Percentiles rank a stretch among this genome's conserved stretches.
These are phyloP conservation scores for Latrodectus hesperus DNA, from an alignment of 2,888 invertebrate genomes.

Conservation along the genomic window DNA sequence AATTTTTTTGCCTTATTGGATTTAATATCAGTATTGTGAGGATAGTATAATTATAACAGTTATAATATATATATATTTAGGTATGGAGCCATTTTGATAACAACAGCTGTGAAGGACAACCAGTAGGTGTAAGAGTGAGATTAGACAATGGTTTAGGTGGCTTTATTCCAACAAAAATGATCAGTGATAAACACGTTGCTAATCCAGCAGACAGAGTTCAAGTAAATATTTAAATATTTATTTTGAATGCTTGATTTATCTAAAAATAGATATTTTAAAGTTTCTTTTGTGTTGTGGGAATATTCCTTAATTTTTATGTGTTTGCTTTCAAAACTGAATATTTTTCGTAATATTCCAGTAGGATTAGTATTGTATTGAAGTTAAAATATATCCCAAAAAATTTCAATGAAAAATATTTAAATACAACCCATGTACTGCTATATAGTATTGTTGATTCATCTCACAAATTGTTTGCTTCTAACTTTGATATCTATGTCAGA, in stretches of 20 bases:
- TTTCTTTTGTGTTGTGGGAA: neutral
- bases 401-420: too few species aligned
- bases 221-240: slow-evolving; percentile 78
- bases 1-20: neutral
- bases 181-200: slow-evolving; percentile 88
- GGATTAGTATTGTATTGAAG: too few species aligned
- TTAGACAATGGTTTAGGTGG: slow-evolving; percentile 92
- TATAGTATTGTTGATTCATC: too few species aligned
- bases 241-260: neutral
- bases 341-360: too few species aligned
- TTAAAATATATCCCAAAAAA: too few species aligned
- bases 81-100: slow-evolving; percentile 99
- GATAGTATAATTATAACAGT: neutral
- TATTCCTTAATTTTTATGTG: neutral
- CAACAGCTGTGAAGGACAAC: slow-evolving; percentile 93
- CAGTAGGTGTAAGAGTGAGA: slow-evolving; percentile 88
- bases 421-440: too few species aligned
- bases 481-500: too few species aligned
- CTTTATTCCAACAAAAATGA: slow-evolving; percentile 77
- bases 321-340: neutral
- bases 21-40: slow-evolving; percentile 6
- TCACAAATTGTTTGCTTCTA: too few species aligned
- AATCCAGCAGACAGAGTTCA: slow-evolving; percentile 95
- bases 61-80: slow-evolving; percentile 72
- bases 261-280: neutral